Conservation (phyloP, 2,888 invertebrate species). For the Neoscelio sp. region DNA sequence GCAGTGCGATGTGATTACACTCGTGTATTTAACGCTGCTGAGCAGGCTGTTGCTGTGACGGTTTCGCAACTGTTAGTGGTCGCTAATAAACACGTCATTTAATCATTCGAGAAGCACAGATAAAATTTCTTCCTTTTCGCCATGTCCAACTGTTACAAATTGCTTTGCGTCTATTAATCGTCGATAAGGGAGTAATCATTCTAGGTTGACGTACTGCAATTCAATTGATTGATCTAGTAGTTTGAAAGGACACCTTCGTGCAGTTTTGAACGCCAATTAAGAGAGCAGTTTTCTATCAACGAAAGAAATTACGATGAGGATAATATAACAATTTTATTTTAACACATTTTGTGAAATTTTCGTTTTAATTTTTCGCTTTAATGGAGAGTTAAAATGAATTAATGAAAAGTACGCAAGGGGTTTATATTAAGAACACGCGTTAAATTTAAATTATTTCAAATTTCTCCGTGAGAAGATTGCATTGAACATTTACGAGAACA, state of each 20-base stretch:
- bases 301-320: no score
- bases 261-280: no score
- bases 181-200: conserved; percentile 35
- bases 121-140: conserved; percentile 56
- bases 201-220: conserved; percentile 26
- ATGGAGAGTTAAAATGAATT: no score
- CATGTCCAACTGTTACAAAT: conserved; percentile 24
- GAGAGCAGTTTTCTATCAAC: no score
- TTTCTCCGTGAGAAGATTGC: conserved; percentile 2
- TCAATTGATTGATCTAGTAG: conserved; percentile 43
- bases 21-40: conserved; percentile 48
- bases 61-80: conserved; percentile 63
- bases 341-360: not conserved
- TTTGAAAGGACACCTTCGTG: not conserved
- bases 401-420: no score
- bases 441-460: conserved; percentile 8
- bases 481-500: conserved; percentile 16
- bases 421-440: no score
- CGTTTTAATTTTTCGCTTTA: conserved; percentile 5
- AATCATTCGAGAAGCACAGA: conserved; percentile 52
- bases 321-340: no score
- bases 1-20: conserved; percentile 61
- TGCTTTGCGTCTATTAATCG: conserved; percentile 43
- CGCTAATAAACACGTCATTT: conserved; percentile 72
- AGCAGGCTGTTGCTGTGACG: conserved; percentile 55